Conservation (phyloP, 53 echinoderm and acorn worm genomes). For the Arbacia lixula region DNA sequence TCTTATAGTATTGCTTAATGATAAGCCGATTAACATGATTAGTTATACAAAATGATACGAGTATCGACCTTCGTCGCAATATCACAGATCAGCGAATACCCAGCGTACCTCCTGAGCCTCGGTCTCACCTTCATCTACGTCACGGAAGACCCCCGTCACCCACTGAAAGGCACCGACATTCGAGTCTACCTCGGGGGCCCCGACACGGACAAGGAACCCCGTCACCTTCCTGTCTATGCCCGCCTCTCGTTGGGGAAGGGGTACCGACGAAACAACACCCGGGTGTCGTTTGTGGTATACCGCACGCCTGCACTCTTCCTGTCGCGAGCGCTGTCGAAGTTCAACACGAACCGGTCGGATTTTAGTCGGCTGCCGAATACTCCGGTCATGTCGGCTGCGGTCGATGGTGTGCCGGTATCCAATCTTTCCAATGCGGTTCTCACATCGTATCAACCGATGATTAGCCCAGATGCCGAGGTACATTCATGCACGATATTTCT, state of each 20-base stretch:
- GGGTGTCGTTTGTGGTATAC: slow-evolving; percentile 38
- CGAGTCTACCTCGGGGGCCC: neutral
- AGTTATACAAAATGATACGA: no score
- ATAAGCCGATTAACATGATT: no score
- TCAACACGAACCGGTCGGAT: slow-evolving; percentile 9
- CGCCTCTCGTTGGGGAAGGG: neutral
- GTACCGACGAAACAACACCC: neutral
- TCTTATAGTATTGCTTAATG: no score
- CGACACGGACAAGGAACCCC: neutral
- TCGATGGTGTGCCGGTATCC: slow-evolving; percentile 42
- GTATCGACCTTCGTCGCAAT: no score
- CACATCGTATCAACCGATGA: slow-evolving; percentile 8
- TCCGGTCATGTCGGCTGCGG: slow-evolving; percentile 69
- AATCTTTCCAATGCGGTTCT: slow-evolving; percentile 61
- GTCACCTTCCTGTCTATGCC: slow-evolving; percentile 15
- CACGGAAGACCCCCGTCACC: slow-evolving; percentile 4
- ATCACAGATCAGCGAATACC: slow-evolving; percentile 38
- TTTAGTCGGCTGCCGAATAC: slow-evolving; percentile 61
- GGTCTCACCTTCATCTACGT: slow-evolving; percentile 25
- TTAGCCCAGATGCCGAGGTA: neutral
- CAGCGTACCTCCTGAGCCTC: neutral
- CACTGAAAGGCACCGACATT: neutral
- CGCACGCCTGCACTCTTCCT: slow-evolving; percentile 7
- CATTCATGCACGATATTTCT: neutral
- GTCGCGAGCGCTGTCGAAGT: neutral